Base-by-base conservation (phyloP, 2,888 invertebrate species). In the Habroteleia sp. region DNA sequence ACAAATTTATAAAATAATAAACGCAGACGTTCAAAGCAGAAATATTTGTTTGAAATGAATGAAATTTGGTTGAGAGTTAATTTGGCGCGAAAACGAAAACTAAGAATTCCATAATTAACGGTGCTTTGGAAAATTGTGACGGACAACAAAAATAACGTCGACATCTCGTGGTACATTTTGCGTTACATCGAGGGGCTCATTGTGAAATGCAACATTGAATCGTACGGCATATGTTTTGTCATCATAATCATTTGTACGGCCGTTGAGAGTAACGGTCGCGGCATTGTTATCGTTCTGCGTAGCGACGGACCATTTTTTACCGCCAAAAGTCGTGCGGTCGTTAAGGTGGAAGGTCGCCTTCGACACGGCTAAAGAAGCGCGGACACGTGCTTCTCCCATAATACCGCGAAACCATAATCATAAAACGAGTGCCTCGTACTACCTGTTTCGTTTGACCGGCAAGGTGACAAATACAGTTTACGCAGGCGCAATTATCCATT, bases 221-320 rank as follows among this genome's bases (percentile, higher is more conserved):
- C 65, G 54, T 41, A 42, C 13, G 50, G 50, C 37, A 46, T 48
- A 71, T 71, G 71, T 72, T 63, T 72, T 72, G 71, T 72, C 56
- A 46, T 72, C 62, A 72, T 72, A 72, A 72, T 72, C 71, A 72
- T 72, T 72, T 72, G 71, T 63, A 63, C 46, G 63, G 41, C 56
- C 50, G 62, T 63, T 71, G 46, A 46, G 54, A 62, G 54, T 74
- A 74, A 74, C 74, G 74, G 73, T 74, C 39, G 56, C 31, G 3
- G 44, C 62, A 69, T 69, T 63, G 74, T 74, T 74, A 69, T 74
- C 62, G 74, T 74, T 74, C 74, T 68, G 74, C 68, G 74, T 74
- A 74, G 63, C 69, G 62, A 56, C 50, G 60, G 25, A 69, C 46
- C 14, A 62, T 68, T 74, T 68, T 74, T 66, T 66, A 68, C 62